Evolutionary conservation across 2,797 vertebrate species (phyloP), one percentile per base, ranked within the genome.

Genomic region (Bufotes viridis): DNA sequence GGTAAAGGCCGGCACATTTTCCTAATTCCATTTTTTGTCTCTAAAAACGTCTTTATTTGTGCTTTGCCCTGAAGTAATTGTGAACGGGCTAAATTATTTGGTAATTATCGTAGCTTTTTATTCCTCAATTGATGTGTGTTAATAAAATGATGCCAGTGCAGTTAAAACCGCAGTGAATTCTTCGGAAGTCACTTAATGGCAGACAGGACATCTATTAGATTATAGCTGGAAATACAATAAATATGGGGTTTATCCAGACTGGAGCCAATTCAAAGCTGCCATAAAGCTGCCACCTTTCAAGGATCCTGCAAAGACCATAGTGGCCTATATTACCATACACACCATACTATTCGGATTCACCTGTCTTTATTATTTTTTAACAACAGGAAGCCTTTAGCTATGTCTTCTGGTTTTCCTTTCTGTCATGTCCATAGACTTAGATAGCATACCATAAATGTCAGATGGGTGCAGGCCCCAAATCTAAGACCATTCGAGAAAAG

Each of bases 81-180:
- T 70, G 69, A 82, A 78, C 49, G 87, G 87, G 81, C 74, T 83
- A 88, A 88, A 88, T 88, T 78, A 84, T 88, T 83, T 88, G 81
- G 65, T 78, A 84, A 88, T 83, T 88, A 88, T 84, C 72, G 18
- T 18, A 14, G 72, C 58, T 67, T 84, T 78, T 78, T 88, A 88
- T 53, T 55, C 63, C 60, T 78, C 63, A 4, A 61, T 58, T 69
- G 51, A 88, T 79, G 81, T 69, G 74, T 42, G 58, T 60, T 88
- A 58, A 84, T 78, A 79, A 70, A 82, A 84, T 67, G 49, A 84
- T 49, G 49, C 61, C 53, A 65, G 14, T 11, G 74, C 72, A 24
- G 70, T 67, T 67, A 51, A 42, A 87, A 55, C 34, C 24, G 57
- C 80, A 65, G 34, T 70, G 55, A 42, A 42, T 42, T 42, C 42